Evolutionary conservation across 2,797 vertebrate species (phyloP), one percentile per base, ranked within the genome.

Genomic region (Semaprochilodus insignis): DNA sequence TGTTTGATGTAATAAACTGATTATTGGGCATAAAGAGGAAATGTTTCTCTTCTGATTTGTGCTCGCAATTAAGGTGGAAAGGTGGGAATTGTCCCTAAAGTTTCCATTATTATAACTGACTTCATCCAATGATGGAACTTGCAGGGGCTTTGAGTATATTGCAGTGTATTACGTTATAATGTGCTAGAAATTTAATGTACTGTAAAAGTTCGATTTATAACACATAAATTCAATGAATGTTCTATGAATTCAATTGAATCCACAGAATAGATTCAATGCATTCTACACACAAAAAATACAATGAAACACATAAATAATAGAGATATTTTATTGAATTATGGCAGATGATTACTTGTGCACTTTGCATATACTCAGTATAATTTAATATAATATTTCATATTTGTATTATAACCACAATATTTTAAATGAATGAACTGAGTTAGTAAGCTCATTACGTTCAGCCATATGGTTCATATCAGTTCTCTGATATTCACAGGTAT

Each of bases 1-100:
- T 89, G 80, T 90, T 90, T 82, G 88, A 86, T 92, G 83, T 85
- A 93, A 92, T 92, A 92, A 91, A 93, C 88, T 85, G 2, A 34
- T 77, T 88, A 85, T 79, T 93, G 89, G 86, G 83, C 91, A 91
- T 91, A 87, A 91, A 11, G 1, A 11, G 23, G 25, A 91, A 60
- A 8, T 14, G 65, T 80, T 90, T 90, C 87, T 65, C n/a, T 87
- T 83, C 51, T 3, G 25, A n/a, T 90, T 82, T 89, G 83, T 85
- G 85, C 83, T 59, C 70, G 70, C 57, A 52, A 34, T 77, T 31
- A 36, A 8, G 27, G 15, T 60, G 15, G 52, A 19, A 67, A 54
- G 2, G n/a, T 17, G 10, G 21, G 19, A 70, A 11, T 40, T 40
- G 6, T 66, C n/a, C 7, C 57, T 21, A 23, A 59, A 59, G 6